Conservation (phyloP, 35 echinoderm and acorn worm genomes). For the Stichopus chloronotus region DNA sequence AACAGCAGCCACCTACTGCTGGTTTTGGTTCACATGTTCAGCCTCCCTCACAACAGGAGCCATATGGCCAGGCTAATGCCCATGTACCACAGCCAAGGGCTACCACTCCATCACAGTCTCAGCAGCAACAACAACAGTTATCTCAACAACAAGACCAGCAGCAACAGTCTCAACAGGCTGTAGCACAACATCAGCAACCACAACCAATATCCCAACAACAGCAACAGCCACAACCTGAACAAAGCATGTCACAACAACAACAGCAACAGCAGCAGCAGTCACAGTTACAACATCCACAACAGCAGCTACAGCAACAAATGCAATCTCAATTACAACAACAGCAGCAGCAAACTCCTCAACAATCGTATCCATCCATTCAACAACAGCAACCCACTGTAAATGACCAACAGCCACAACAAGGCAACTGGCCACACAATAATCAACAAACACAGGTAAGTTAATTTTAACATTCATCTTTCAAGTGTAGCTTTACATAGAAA, state of each 20-base stretch:
- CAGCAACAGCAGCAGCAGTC: conserved; percentile 37
- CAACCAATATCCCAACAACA: conserved; percentile 47
- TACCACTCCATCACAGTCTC: conserved; percentile 30
- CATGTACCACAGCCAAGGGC: conserved; percentile 56
- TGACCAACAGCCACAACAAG: conserved; percentile 11
- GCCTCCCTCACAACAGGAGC: conserved; percentile 11
- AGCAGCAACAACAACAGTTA: conserved; percentile 45
- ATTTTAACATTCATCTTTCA: not conserved
- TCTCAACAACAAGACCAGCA: conserved; percentile 12
- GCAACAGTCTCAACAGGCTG: conserved; percentile 47
- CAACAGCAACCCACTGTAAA: not conserved
- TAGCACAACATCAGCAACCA: not conserved
- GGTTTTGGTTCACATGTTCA: conserved; percentile 52
- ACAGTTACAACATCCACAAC: conserved; percentile 49
- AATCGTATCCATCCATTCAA: not conserved
- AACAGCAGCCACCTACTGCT: conserved; percentile 49
- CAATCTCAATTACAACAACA: conserved; percentile 56
- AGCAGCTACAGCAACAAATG: conserved; percentile 27
- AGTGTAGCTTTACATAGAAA: not conserved
- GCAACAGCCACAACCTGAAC: conserved; percentile 57
- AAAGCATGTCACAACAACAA: conserved; percentile 21
- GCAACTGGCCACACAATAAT: conserved; percentile 2
- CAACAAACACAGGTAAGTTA: not conserved
- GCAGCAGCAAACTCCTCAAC: not conserved
- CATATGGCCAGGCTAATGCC: conserved; percentile 23